Conservation (phyloP, 2,888 invertebrate genomes). For the Pycnomerus fuliginosus region DNA sequence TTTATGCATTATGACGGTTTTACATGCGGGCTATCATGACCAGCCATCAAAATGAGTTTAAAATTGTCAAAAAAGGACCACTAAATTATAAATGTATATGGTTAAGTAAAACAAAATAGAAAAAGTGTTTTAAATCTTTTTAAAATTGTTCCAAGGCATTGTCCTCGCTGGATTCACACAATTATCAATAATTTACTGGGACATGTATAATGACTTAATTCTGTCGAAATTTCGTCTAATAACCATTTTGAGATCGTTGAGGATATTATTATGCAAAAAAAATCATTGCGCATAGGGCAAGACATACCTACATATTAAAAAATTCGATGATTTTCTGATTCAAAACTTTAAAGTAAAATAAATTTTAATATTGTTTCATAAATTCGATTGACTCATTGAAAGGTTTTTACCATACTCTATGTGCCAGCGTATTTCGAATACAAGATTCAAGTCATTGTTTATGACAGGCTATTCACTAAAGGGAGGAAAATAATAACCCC, state of each 20-base stretch:
- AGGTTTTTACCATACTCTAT: conserved; percentile 17
- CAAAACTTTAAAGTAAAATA: not conserved
- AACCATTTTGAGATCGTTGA: not conserved
- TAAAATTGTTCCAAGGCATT: too few relatives aligned
- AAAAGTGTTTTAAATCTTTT: not conserved
- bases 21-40: too few relatives aligned
- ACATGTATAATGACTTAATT: conserved; percentile 7
- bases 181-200: conserved; percentile 2
- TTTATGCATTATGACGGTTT: not conserved
- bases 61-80: too few relatives aligned
- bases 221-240: conserved; percentile 1
- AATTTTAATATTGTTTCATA: not conserved
- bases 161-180: conserved; percentile 1
- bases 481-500: conserved; percentile 38
- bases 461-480: conserved; percentile 36
- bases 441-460: conserved; percentile 36
- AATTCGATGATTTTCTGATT: conserved; percentile 10
- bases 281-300: conserved; percentile 2
- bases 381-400: not conserved
- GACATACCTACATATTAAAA: conserved; percentile 6
- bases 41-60: too few relatives aligned
- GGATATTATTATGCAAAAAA: conserved; percentile 9
- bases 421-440: conserved; percentile 26
- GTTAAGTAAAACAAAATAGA: conserved; percentile 4
- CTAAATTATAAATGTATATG: not conserved